Evolutionary conservation across 92 coral and sea anemone species (phyloP).

Genomic region (Heteractis magnifica): DNA sequence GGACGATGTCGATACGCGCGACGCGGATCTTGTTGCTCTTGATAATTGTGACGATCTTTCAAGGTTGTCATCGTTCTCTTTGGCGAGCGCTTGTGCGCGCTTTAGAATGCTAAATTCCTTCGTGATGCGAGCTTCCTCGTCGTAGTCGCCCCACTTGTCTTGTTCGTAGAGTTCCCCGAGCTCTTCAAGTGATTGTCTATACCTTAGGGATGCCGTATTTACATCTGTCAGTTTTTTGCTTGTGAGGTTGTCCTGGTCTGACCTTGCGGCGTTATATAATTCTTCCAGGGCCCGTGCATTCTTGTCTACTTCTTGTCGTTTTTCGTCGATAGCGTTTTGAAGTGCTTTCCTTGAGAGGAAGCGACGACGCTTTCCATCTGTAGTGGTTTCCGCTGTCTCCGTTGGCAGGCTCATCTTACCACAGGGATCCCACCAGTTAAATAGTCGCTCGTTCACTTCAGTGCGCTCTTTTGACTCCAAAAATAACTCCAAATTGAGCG

Average conservation of each 20-base stretch:
- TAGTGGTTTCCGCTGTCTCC: neutral
- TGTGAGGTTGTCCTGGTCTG: neutral
- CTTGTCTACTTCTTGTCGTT: neutral
- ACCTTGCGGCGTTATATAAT: neutral
- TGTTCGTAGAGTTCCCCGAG: slow-evolving; percentile 31
- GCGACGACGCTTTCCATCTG: neutral
- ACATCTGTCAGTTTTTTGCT: neutral
- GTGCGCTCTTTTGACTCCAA: neutral
- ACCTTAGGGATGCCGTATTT: neutral
- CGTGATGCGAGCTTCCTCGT: neutral
- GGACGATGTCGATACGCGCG: slow-evolving; percentile 9
- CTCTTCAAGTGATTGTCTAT: neutral
- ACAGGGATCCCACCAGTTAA: neutral
- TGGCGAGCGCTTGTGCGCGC: neutral
- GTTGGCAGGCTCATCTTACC: neutral
- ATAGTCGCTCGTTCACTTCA: neutral
- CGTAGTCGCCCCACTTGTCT: slow-evolving; percentile 33
- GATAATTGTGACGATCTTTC: neutral
- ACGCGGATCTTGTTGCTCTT: neutral
- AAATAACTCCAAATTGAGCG: neutral
- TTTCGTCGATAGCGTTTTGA: neutral
- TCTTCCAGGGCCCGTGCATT: neutral
- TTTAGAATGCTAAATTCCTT: slow-evolving; percentile 14
- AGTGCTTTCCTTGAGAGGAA: neutral
- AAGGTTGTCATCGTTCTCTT: neutral